Percentiles rank a stretch among this genome's conserved stretches.
Evolutionary conservation across 1,140 invertebrate genomes (phyloP).

Genomic region (Luehdorfia chinensis): DNA sequence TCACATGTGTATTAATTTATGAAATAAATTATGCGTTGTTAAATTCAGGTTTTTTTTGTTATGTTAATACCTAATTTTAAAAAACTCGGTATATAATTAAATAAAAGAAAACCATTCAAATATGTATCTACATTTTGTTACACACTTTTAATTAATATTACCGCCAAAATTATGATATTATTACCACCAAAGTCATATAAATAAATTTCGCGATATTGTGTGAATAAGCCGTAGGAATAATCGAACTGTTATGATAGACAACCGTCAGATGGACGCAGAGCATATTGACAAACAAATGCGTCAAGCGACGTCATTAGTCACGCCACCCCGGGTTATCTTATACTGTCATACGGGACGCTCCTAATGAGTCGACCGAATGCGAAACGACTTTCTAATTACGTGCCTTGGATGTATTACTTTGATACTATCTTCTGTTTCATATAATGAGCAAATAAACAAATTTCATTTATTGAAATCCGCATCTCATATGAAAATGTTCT

Average conservation of each 20-base stretch:
- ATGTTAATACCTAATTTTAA: no score
- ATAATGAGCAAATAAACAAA: no score
- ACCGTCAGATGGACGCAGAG: not conserved
- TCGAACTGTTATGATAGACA: no score
- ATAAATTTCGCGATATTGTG: not conserved
- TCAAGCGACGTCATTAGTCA: conserved; percentile 50
- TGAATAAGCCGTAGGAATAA: not conserved
- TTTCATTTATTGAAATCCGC: no score
- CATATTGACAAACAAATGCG: conserved; percentile 33
- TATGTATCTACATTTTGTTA: no score
- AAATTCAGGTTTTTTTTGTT: no score
- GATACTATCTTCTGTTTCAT: not conserved
- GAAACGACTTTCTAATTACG: conserved; percentile 52
- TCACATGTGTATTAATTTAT: no score
- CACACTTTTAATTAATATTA: not conserved
- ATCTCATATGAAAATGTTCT: no score
- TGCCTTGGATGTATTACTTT: conserved; percentile 13
- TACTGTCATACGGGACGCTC: conserved; percentile 24
- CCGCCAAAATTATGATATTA: not conserved
- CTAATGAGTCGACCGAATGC: conserved; percentile 37
- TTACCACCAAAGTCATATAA: not conserved
- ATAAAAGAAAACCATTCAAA: no score
- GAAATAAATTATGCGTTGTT: no score
- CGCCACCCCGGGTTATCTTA: conserved; percentile 60
- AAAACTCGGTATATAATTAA: no score